phyloP scores from a whole-genome alignment of 2,888 invertebrate species.

The Pammene fasciana region DNA sequence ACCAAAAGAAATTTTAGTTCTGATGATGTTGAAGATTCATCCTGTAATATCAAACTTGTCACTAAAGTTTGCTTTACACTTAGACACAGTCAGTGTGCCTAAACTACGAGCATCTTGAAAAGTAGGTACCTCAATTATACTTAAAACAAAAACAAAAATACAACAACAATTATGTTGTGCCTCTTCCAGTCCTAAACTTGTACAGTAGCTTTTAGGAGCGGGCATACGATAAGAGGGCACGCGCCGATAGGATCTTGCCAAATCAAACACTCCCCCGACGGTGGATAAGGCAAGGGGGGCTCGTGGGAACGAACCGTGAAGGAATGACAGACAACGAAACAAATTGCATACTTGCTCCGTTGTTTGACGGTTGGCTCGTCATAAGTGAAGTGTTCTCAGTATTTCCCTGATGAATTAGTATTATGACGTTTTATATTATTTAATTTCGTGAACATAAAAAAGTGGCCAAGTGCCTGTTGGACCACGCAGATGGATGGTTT shows the following conservation, averaged over 20 bases:
- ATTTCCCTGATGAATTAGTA: not conserved
- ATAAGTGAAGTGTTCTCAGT: conserved; percentile 10
- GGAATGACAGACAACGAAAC: conserved; percentile 38
- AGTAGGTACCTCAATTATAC: not conserved
- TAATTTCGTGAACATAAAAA: not conserved
- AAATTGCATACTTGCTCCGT: conserved; percentile 33
- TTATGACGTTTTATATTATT: not conserved
- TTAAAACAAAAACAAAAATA: not conserved
- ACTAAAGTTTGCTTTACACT: too few relatives aligned
- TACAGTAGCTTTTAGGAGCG: conserved; percentile 45
- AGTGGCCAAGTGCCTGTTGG: too few relatives aligned
- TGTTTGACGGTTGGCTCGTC: conserved; percentile 14
- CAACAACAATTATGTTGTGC: not conserved
- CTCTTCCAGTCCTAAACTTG: conserved; percentile 30
- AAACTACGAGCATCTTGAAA: too few relatives aligned
- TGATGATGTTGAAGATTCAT: too few relatives aligned
- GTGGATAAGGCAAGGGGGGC: conserved; percentile 59
- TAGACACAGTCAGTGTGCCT: too few relatives aligned
- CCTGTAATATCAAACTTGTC: too few relatives aligned
- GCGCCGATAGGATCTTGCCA: conserved; percentile 63
- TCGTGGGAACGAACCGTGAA: conserved; percentile 65
- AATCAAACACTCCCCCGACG: conserved; percentile 74
- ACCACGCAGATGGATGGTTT: too few relatives aligned
- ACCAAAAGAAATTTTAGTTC: too few relatives aligned
- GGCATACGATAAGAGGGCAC: conserved; percentile 56